Evolutionary conservation across 2,888 invertebrate species (phyloP).

Genomic region (Stenolophus ochropezus): DNA sequence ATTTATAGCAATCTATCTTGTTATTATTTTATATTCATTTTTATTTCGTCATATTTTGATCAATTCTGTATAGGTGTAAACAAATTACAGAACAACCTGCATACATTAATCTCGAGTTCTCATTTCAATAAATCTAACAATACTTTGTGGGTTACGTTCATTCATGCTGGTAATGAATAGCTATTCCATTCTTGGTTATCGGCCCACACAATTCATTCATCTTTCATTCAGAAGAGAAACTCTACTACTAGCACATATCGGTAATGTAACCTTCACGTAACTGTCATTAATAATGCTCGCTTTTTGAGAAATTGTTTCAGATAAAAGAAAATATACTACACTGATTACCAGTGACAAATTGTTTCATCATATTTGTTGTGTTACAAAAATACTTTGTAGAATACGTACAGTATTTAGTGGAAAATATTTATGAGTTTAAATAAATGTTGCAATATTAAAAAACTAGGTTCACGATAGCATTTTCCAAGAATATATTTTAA

Average conservation of each 20-base stretch:
- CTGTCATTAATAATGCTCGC: not conserved
- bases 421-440: no score
- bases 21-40: not conserved
- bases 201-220: constrained; percentile 33
- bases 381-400: no score
- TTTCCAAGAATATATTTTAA: no score
- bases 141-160: constrained; percentile 15
- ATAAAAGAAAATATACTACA: not conserved
- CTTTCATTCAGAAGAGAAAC: constrained; percentile 22
- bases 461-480: no score
- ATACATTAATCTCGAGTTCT: not conserved
- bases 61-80: not conserved
- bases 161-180: constrained; percentile 30
- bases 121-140: constrained; percentile 39
- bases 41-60: not conserved
- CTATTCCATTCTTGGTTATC: constrained; percentile 9
- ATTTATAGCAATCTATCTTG: no score
- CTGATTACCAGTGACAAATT: not conserved
- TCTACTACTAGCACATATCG: not conserved
- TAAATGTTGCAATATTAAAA: no score
- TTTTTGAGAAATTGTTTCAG: not conserved
- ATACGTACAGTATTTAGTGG: no score
- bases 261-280: not conserved
- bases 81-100: not conserved
- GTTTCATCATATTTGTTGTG: not conserved